Conservation (phyloP, 2,797 vertebrate species). For the Meda fulgida region DNA sequence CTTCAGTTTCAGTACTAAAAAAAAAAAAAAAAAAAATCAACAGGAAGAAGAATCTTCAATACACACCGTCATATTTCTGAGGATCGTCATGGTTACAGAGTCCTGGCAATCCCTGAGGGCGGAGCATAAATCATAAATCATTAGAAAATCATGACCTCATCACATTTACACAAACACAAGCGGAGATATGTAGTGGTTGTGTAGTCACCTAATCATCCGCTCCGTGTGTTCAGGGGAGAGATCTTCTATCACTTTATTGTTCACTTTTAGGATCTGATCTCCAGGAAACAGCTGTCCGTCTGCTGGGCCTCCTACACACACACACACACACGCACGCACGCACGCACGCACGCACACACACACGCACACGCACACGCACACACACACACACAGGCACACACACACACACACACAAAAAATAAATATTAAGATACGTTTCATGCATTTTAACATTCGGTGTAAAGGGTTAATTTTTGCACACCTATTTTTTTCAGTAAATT, state of each 20-base stretch:
- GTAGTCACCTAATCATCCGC: constrained; percentile 84
- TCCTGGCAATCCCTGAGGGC: constrained; percentile 86
- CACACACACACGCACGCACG: constrained; percentile 41
- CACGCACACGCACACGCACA: too few relatives aligned
- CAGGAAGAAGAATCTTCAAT: constrained; percentile 60
- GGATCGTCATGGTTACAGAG: constrained; percentile 87
- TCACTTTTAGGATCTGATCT: constrained; percentile 91
- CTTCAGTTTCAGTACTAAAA: too few relatives aligned
- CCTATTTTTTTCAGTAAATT: too few relatives aligned
- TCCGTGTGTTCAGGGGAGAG: constrained; percentile 81
- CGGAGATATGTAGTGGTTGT: background rate
- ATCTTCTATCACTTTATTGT: constrained; percentile 81
- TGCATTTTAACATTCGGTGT: too few relatives aligned
- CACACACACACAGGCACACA: too few relatives aligned
- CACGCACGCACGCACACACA: too few relatives aligned
- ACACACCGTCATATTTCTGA: constrained; percentile 86
- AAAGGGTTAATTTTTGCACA: too few relatives aligned
- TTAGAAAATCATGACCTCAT: constrained; percentile 56
- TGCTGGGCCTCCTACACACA: constrained; percentile 78
- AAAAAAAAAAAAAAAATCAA: background rate
- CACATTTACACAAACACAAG: constrained; percentile 47
- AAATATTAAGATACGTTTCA: background rate
- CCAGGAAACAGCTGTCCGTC: constrained; percentile 83
- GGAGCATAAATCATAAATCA: constrained; percentile 49
- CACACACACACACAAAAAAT: background rate